phyloP scores from a whole-genome alignment of 2,113 vertebrate genomes.

The Patagioenas fasciata region DNA sequence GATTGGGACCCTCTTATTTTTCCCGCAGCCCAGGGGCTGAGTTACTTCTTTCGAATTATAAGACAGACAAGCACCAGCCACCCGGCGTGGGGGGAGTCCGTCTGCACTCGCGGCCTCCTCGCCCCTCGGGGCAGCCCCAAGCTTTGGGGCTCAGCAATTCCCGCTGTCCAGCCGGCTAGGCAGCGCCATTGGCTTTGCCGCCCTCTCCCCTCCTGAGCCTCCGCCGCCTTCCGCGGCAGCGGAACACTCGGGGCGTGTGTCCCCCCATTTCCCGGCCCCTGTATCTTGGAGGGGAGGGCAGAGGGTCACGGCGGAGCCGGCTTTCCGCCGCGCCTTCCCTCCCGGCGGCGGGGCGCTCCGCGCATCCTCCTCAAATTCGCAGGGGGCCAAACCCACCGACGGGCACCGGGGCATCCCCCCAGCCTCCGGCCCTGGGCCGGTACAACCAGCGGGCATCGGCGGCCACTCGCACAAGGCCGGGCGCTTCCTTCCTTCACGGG shows the following conservation, averaged over 20 bases:
- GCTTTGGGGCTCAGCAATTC: background rate
- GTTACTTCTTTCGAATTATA: background rate
- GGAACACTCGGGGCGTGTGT: background rate
- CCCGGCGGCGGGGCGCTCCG: background rate
- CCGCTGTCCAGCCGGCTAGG: background rate
- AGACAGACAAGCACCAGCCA: background rate
- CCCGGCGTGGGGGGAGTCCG: background rate
- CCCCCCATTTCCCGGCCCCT: background rate
- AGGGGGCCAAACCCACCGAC: background rate
- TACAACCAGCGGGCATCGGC: background rate
- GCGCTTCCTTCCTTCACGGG: background rate
- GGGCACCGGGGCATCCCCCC: background rate
- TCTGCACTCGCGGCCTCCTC: background rate
- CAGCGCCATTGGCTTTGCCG: background rate
- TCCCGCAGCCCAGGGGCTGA: background rate
- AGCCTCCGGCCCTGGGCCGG: background rate
- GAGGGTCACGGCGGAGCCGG: background rate
- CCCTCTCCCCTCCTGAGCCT: background rate
- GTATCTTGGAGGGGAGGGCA: background rate
- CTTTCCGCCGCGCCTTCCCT: background rate
- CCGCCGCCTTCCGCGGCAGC: background rate
- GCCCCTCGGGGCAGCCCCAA: background rate
- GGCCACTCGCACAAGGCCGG: background rate
- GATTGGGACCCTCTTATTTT: background rate
- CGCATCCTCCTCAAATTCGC: background rate